Percentiles rank a stretch among this genome's conserved stretches.
Conservation (phyloP, 2,113 vertebrate species). For the Aphelocoma coerulescens region DNA sequence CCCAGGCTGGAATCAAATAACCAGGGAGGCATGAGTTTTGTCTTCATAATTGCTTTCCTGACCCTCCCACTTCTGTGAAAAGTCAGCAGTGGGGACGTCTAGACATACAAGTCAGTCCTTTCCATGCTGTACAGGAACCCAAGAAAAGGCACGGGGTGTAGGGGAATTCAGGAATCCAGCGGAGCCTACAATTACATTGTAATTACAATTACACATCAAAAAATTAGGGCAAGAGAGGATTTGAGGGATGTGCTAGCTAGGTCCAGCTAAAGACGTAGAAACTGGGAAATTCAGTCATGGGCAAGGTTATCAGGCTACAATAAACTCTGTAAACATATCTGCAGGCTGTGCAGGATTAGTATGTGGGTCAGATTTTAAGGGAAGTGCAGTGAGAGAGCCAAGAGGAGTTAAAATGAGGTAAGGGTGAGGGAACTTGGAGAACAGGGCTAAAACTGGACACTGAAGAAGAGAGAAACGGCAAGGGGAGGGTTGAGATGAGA, state of each 20-base stretch:
- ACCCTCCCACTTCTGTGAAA: neutral
- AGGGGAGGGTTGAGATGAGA: neutral
- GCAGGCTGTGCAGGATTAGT: neutral
- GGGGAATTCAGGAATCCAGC: neutral
- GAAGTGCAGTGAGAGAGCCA: neutral
- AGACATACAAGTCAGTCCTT: neutral
- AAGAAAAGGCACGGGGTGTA: neutral
- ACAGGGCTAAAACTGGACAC: neutral
- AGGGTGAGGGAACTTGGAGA: neutral
- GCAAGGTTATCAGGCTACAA: fast-evolving
- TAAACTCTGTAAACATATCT: neutral
- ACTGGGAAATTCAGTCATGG: neutral
- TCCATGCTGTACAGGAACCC: neutral
- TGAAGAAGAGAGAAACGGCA: neutral
- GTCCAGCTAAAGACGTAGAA: neutral
- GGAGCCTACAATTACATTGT: no score
- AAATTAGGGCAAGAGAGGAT: neutral
- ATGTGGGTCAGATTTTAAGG: fast-evolving
- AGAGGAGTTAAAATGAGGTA: neutral
- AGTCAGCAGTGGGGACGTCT: neutral
- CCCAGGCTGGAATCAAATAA: neutral
- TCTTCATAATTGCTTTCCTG: neutral
- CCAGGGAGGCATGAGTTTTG: neutral
- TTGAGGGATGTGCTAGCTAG: neutral
- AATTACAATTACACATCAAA: neutral